Evolutionary conservation across 2,113 vertebrate genomes (phyloP).

Genomic region (Ivindomyrus marchei): DNA sequence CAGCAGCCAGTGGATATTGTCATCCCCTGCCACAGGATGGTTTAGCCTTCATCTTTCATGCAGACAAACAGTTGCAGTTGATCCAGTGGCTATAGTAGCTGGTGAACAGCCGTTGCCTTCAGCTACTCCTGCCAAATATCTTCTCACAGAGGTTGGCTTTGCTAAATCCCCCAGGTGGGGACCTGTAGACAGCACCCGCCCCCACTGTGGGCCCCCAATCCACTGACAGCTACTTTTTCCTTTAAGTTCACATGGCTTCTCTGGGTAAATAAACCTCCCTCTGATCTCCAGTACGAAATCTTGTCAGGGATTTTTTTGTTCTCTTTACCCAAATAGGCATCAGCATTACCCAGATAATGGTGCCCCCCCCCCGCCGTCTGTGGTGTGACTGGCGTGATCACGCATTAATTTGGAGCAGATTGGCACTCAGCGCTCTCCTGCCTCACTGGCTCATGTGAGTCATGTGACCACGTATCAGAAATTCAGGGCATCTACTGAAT

Average conservation of each 20-base stretch:
- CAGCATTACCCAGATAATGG: background rate
- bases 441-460: background rate
- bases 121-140: background rate
- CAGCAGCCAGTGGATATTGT: background rate
- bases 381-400: background rate
- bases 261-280: background rate
- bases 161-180: background rate
- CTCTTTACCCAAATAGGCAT: background rate
- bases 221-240: background rate
- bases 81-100: background rate
- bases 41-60: background rate
- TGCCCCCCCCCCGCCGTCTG: background rate
- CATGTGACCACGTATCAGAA: background rate
- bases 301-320: background rate
- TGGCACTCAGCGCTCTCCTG: background rate
- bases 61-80: background rate
- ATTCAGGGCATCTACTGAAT: background rate
- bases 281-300: background rate
- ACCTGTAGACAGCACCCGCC: background rate
- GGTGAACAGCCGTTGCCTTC: background rate
- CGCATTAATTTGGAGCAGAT: background rate
- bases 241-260: background rate
- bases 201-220: background rate
- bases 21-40: background rate
- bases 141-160: background rate